Evolutionary conservation across 64 coral and sea anemone genomes (phyloP), one percentile per base, ranked within the genome.

Genomic region (Montipora cactus): DNA sequence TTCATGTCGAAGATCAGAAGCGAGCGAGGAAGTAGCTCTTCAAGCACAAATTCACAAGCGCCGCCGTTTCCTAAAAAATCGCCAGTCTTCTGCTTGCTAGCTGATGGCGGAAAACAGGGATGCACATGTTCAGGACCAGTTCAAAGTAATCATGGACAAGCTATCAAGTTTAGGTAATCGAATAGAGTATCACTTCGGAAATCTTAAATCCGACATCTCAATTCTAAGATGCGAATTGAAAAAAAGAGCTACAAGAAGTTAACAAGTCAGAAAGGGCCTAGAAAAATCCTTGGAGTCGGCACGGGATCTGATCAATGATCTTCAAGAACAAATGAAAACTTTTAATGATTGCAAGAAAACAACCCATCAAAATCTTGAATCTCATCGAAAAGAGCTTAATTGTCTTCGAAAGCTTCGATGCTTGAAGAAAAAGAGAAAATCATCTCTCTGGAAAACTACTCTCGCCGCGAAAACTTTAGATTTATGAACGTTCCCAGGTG

Each of bases 111-210:
- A 28, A 28, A 28, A 28, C 25, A 28, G 25, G 25, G 25, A 28
- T 28, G 25, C 25, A 28, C 25, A 28, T 28, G 25, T 28, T 28
- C 25, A 28, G 25, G 25, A 28, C 25, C 25, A 28, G n/a, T 10
- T 74, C 71, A 28, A 74, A 21, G n/a, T 9, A 74, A 76, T 76
- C 6, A 76, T 76, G 74, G 74, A 76, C 10, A 76, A 76, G 21
- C 74, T 44, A 1, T 76, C 74, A 46, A 13, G 44, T 12, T 45
- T 76, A 12, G 23, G 45, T 14, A 20, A 76, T 14, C 8, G 74
- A 12, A 76, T 76, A 2, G 74, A 76, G 10, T 11, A 76, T 1
- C 44, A 44, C 7, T 76, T 46, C 11, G 74, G 74, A 4, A 47
- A 13, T 2, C 74, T 76, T 2, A 76, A 76, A 12, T 76, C 74